Base-by-base conservation (phyloP, 2,113 vertebrate species). In the Oostethus manadensis region DNA sequence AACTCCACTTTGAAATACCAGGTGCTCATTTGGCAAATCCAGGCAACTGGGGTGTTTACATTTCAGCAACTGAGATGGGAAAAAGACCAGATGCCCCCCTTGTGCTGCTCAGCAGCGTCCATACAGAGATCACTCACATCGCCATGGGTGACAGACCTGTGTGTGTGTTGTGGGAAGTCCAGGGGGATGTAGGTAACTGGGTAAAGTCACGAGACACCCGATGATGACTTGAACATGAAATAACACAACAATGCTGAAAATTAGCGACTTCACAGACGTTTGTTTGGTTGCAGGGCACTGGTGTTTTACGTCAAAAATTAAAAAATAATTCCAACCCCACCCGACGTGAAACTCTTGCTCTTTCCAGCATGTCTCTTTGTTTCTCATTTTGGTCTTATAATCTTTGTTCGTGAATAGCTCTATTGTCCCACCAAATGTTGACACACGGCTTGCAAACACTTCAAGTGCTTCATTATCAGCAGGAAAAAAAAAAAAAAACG, bases 1-100 rank as follows among this genome's bases (percentile, higher is more conserved):
- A 7, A 77, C 68, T 80, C 81, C 81, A 87, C 87, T 88, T 88
- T 88, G 86, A 88, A 87, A 86, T 81, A 84, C 87, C 88, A 88
- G 89, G 87, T 87, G 87, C 83, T 86, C 68, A 72, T 84, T 84
- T 85, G 85, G 83, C 78, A 84, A 82, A 83, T 81, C 81, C 83
- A 84, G 85, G 78, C 81, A 68, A 84, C 83, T 73, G 67, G 74
- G 75, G 77, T 89, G 83, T 87, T 88, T 88, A 88, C 77, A 87
- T 88, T 86, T 88, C 85, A 86, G 66, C 69, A 66, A 82, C 77
- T 85, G 82, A 82, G 86, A 84, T 51, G 78, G 72, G 87, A 88
- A 76, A 89, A 85, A 86, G 73, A 74, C 83, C 88, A 89, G 85
- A 89, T 77, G 76, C 79, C 82, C 76, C 23, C 75, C 70, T 65